Conservation (phyloP, 1,140 invertebrate species). For the Sycophaga agraensis region DNA sequence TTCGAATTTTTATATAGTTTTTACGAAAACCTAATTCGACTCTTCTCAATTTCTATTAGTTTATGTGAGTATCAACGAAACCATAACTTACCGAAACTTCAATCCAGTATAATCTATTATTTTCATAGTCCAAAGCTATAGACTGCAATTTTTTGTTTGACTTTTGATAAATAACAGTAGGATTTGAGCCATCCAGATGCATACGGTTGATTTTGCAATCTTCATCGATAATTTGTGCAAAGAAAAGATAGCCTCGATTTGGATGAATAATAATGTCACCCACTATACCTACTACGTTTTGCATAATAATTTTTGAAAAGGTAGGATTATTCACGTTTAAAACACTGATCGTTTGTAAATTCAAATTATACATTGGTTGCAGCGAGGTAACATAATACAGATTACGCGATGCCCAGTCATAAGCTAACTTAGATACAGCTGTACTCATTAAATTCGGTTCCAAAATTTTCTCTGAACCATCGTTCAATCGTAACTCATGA, state of each 20-base stretch:
- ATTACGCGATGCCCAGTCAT: constrained; percentile 12
- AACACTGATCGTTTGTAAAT: constrained; percentile 1
- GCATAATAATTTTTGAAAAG: constrained; percentile 14
- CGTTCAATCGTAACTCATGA: background rate
- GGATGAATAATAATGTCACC: background rate
- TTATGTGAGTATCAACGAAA: too few species aligned
- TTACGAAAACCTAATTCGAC: too few species aligned
- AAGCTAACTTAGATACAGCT: background rate
- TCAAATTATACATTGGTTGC: background rate
- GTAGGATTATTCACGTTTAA: background rate
- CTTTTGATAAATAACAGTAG: background rate
- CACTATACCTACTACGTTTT: background rate
- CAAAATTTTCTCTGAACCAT: background rate
- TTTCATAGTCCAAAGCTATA: background rate
- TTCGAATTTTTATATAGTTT: too few species aligned
- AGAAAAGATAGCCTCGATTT: constrained; percentile 7
- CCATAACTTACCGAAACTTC: background rate
- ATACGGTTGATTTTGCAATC: background rate
- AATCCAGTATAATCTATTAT: constrained; percentile 15
- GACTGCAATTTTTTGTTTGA: background rate
- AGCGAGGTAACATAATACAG: constrained; percentile 16
- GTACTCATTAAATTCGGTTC: background rate
- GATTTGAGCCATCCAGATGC: background rate
- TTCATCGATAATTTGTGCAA: background rate
- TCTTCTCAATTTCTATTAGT: too few species aligned